Evolutionary conservation across 2,113 vertebrate genomes (phyloP).

Genomic region (Argyrosomus japonicus): DNA sequence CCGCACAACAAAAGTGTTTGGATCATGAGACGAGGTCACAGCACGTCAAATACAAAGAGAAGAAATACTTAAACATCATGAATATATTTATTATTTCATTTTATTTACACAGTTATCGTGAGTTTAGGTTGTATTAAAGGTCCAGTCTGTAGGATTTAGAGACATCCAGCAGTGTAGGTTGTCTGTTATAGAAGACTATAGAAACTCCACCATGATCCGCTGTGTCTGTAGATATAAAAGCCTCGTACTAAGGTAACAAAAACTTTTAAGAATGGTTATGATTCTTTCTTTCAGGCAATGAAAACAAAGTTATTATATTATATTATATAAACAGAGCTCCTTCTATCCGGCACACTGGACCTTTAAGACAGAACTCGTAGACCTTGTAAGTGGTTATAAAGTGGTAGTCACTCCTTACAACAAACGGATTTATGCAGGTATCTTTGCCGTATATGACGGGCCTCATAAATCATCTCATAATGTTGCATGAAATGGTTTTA

Average conservation of each 20-base stretch:
- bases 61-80: background rate
- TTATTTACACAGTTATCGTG: background rate
- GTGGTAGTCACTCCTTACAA: background rate
- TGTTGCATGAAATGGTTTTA: background rate
- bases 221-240: too few relatives aligned
- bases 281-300: too few relatives aligned
- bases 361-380: background rate
- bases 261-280: background rate
- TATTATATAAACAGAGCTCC: too few relatives aligned
- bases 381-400: background rate
- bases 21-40: slow-evolving; percentile 11
- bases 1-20: slow-evolving; percentile 12
- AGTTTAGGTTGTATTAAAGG: too few relatives aligned
- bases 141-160: too few relatives aligned
- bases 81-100: background rate
- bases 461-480: background rate
- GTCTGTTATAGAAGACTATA: too few relatives aligned
- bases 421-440: background rate
- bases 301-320: too few relatives aligned
- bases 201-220: too few relatives aligned
- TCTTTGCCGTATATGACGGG: background rate
- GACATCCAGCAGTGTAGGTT: too few relatives aligned
- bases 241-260: too few relatives aligned
- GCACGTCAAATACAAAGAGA: background rate
- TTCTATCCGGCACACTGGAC: too few relatives aligned